A percentile compares a stretch with the other conserved stretches of the same genome.
phyloP scores from a whole-genome alignment of 2,888 invertebrate genomes.

The Nysson spinosus region DNA sequence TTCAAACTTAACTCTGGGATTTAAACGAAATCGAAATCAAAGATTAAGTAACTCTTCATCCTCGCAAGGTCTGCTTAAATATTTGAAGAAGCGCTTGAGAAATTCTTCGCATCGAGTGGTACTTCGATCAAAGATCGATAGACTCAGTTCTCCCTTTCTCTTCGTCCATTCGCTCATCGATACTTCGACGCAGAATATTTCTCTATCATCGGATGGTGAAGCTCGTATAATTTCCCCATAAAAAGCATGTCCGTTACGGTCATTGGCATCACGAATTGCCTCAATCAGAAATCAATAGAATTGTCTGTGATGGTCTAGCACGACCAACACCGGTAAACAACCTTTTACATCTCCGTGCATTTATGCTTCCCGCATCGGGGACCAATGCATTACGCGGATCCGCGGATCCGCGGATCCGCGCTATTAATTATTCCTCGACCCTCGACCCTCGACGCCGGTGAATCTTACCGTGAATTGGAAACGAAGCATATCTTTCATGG shows the following conservation, averaged over 20 bases:
- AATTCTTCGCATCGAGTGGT: slow-evolving; percentile 21
- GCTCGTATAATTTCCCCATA: slow-evolving; percentile 39
- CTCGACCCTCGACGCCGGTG: too few species aligned
- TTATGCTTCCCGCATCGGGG: too few species aligned
- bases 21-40: slow-evolving; percentile 16
- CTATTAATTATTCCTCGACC: too few species aligned
- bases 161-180: slow-evolving; percentile 21
- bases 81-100: slow-evolving; percentile 37
- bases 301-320: slow-evolving; percentile 38
- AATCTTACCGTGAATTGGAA: too few species aligned
- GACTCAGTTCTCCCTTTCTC: not conserved
- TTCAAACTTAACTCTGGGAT: not conserved
- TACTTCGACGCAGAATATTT: slow-evolving; percentile 17
- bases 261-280: slow-evolving; percentile 44
- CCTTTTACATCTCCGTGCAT: slow-evolving; percentile 20
- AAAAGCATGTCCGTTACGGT: slow-evolving; percentile 31
- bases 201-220: not conserved
- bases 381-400: too few species aligned
- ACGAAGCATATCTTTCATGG: too few species aligned
- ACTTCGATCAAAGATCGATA: slow-evolving; percentile 18
- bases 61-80: slow-evolving; percentile 26
- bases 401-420: too few species aligned
- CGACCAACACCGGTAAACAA: slow-evolving; percentile 12
- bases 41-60: slow-evolving; percentile 19
- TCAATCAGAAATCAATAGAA: slow-evolving; percentile 49